phyloP scores from a whole-genome alignment of 2,113 vertebrate genomes.

The Dicaeum eximium region DNA sequence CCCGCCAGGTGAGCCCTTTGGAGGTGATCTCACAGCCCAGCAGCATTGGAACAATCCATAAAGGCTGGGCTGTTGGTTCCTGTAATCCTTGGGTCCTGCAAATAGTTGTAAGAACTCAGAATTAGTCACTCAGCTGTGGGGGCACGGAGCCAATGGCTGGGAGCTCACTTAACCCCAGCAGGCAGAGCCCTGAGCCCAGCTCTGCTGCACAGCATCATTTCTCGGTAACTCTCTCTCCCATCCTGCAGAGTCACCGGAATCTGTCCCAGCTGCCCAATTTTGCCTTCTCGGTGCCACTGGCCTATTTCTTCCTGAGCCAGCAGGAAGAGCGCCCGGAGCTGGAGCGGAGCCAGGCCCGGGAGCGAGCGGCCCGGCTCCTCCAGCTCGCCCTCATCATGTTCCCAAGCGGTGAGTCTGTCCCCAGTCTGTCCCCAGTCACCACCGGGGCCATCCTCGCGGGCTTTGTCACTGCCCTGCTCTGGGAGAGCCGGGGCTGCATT shows the following conservation, averaged over 20 bases:
- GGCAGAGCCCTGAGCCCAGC: not conserved
- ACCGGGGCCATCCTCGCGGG: not conserved
- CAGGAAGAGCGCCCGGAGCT: slow-evolving; percentile 79
- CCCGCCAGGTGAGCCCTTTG: not conserved
- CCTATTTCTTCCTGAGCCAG: slow-evolving; percentile 88
- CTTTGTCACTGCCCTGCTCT: not conserved
- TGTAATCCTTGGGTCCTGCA: not conserved
- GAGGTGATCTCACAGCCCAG: not conserved
- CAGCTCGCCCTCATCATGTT: slow-evolving; percentile 89
- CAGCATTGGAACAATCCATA: rapidly evolving
- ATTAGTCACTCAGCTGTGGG: not conserved
- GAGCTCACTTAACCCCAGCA: not conserved
- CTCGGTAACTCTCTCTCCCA: not conserved
- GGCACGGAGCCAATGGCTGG: not conserved
- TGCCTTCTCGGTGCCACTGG: slow-evolving; percentile 89
- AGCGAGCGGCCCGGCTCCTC: slow-evolving; percentile 76
- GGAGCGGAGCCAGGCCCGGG: slow-evolving; percentile 72
- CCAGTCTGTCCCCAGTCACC: not conserved
- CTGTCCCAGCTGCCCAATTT: slow-evolving; percentile 97
- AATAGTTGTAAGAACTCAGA: not conserved
- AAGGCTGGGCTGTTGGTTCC: not conserved
- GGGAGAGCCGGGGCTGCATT: not conserved
- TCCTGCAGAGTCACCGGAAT: slow-evolving; percentile 86
- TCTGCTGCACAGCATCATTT: not conserved
- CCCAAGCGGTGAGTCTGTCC: slow-evolving; percentile 82